Conservation (phyloP, 1,140 invertebrate genomes). For the Drosophila lacteicornis region DNA sequence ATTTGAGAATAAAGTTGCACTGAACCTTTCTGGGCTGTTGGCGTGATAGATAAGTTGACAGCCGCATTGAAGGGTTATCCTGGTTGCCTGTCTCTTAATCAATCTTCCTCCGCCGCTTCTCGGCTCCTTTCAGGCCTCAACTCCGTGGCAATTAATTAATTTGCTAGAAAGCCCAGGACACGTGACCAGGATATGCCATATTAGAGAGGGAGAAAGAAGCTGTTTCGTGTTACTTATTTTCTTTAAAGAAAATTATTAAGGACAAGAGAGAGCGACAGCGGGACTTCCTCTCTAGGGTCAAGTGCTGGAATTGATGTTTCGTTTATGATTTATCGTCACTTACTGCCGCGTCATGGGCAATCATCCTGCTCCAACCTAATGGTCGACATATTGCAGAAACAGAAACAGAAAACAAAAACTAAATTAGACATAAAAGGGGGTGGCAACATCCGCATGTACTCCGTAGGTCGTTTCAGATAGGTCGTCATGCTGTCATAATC, state of each 20-base stretch:
- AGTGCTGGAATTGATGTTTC: conserved; percentile 85
- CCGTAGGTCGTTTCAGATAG: conserved; percentile 38
- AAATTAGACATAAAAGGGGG: conserved; percentile 68
- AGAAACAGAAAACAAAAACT: conserved; percentile 76
- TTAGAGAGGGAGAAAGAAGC: conserved; percentile 6
- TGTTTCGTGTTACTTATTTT: conserved; percentile 7
- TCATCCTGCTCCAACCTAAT: conserved; percentile 35
- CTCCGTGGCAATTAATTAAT: conserved; percentile 79
- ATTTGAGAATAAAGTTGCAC: background rate
- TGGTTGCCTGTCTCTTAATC: conserved; percentile 57
- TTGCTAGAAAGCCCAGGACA: conserved; percentile 52
- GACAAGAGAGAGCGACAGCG: conserved; percentile 8
- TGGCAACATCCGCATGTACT: conserved; percentile 4
- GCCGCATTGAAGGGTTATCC: conserved; percentile 62
- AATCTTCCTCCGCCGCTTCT: conserved; percentile 42
- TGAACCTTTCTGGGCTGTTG: conserved; percentile 50
- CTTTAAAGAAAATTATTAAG: conserved; percentile 40
- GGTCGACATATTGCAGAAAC: conserved; percentile 78
- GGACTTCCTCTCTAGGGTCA: conserved; percentile 66
- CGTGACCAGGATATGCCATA: conserved; percentile 50
- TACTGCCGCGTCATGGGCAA: conserved; percentile 65
- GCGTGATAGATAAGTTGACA: conserved; percentile 78
- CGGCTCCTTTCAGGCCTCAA: conserved; percentile 1
- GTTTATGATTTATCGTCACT: conserved; percentile 84
- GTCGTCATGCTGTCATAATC: conserved; percentile 84